A percentile compares a stretch with the other conserved stretches of the same genome.
Evolutionary conservation across 2,113 vertebrate genomes (phyloP).

Genomic region (Catharus minimus): DNA sequence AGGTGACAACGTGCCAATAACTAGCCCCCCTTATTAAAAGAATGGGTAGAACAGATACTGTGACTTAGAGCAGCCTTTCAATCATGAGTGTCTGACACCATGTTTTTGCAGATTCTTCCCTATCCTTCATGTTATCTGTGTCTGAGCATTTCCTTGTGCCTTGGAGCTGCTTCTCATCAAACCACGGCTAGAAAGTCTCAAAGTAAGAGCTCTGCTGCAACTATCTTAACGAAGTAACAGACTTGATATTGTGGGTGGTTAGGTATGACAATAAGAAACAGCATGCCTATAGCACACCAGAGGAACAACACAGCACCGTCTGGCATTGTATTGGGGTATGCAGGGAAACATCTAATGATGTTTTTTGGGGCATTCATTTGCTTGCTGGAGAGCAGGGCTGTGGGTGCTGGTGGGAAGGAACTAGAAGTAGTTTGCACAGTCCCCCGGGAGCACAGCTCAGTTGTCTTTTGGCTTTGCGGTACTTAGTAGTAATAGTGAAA

Average conservation of each 20-base stretch:
- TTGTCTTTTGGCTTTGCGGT: neutral
- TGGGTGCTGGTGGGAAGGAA: neutral
- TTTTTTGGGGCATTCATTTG: neutral
- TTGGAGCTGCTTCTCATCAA: neutral
- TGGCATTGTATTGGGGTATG: neutral
- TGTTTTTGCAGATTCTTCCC: neutral
- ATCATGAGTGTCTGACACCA: rapidly evolving
- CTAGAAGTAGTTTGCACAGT: neutral
- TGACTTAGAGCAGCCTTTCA: neutral
- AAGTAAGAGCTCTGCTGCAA: neutral
- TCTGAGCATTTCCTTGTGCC: neutral
- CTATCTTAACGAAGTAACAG: neutral
- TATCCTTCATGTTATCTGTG: neutral
- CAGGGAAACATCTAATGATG: neutral
- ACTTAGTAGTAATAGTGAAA: neutral
- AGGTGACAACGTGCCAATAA: neutral
- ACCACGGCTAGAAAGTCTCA: neutral
- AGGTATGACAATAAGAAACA: neutral
- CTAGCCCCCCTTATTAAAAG: neutral
- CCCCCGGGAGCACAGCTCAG: neutral
- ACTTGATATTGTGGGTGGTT: neutral
- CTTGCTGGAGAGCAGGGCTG: rapidly evolving
- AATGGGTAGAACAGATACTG: rapidly evolving
- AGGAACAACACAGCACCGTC: neutral
- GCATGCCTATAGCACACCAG: rapidly evolving